These are phyloP conservation scores for Odontamblyopus rebecca DNA, from an alignment of 2,797 vertebrate genomes.

Conservation along the genomic window DNA sequence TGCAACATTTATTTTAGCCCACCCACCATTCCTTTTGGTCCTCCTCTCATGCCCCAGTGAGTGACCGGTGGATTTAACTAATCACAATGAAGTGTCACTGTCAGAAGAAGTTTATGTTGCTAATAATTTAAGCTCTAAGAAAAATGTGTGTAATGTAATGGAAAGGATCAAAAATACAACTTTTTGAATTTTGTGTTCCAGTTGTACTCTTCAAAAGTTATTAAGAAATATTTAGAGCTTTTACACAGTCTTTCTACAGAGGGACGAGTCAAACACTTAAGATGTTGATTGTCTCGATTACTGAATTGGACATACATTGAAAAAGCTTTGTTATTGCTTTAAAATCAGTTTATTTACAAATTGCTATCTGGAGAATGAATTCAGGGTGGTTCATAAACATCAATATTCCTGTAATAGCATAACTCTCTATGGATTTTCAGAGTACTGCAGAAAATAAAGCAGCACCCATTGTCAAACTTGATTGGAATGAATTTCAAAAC, in stretches of 20 bases:
- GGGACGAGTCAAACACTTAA: conserved; percentile 2
- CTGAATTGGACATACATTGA: not conserved
- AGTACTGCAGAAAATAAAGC: not conserved
- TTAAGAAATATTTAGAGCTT: not conserved
- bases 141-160: no score
- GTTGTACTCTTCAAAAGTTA: not conserved
- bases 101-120: not conserved
- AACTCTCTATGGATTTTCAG: not conserved
- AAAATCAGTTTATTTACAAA: conserved; percentile 1
- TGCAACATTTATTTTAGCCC: not conserved
- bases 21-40: no score
- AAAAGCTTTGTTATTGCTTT: conserved; percentile 1
- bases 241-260: not conserved
- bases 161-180: not conserved
- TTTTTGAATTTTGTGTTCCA: not conserved
- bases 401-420: conserved; percentile 5
- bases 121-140: no score
- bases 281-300: not conserved
- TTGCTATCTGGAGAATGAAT: not conserved
- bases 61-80: not conserved
- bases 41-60: not conserved
- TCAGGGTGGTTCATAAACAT: not conserved
- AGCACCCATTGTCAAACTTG: not conserved
- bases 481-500: not conserved
- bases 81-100: not conserved